Conservation (phyloP, 2,888 invertebrate genomes). For the Tiliacea citrago region DNA sequence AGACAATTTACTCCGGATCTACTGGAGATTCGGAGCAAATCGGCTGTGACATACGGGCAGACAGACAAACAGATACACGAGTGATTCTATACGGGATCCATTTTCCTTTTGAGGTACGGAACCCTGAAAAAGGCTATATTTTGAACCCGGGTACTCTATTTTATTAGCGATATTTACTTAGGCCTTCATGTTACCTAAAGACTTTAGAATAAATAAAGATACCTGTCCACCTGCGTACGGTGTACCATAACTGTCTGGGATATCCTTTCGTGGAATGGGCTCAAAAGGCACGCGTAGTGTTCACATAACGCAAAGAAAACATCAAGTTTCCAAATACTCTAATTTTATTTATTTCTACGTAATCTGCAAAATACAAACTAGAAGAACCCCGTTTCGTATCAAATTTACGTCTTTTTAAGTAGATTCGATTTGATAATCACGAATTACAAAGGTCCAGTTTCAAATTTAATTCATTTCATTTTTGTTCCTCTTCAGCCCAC, state of each 20-base stretch:
- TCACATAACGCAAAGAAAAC: conserved; percentile 10
- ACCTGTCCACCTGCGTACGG: neutral
- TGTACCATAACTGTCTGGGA: neutral
- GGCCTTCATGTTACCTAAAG: neutral
- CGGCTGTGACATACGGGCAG: no score
- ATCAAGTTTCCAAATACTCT: neutral
- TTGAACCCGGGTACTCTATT: conserved; percentile 16
- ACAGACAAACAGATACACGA: no score
- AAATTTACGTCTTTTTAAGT: no score
- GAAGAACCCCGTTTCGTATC: no score
- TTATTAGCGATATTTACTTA: conserved; percentile 28
- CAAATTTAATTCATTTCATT: no score
- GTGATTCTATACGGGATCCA: no score
- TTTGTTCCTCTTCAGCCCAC: no score
- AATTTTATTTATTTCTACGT: no score
- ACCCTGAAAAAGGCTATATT: neutral
- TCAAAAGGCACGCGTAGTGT: conserved; percentile 2
- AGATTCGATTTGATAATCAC: neutral
- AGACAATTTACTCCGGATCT: no score
- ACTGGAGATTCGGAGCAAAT: no score
- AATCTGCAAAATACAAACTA: no score
- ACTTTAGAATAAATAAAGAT: neutral
- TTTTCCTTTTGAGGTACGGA: no score
- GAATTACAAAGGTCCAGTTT: neutral
- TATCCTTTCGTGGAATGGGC: conserved; percentile 10